A percentile compares a stretch with the other conserved stretches of the same genome.
Conservation (phyloP, 2,113 vertebrate genomes). For the Silurus asotus region DNA sequence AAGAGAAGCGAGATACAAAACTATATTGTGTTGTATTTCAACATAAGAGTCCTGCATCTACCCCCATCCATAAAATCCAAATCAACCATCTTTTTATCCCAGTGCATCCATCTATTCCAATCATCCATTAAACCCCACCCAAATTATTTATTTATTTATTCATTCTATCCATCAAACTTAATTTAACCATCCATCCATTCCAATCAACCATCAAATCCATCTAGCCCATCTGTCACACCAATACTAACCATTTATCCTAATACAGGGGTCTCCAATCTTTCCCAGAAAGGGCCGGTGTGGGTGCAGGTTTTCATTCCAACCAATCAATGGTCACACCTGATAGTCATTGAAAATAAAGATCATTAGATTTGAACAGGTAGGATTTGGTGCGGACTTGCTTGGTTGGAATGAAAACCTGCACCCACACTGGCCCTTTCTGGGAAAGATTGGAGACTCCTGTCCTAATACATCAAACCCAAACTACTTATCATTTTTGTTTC, state of each 20-base stretch:
- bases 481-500: neutral
- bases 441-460: too few relatives aligned
- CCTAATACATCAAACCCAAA: neutral
- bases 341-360: too few relatives aligned
- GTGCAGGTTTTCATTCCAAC: too few relatives aligned
- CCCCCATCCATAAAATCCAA: neutral
- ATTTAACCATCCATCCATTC: neutral
- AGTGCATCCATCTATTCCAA: neutral
- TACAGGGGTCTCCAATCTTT: too few relatives aligned
- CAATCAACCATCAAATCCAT: too few relatives aligned
- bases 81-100: too few relatives aligned
- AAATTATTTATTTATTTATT: neutral
- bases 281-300: too few relatives aligned
- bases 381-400: too few relatives aligned
- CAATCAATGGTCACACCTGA: too few relatives aligned
- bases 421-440: too few relatives aligned
- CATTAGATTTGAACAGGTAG: too few relatives aligned
- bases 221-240: neutral
- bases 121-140: neutral
- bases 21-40: neutral
- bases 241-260: neutral
- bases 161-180: neutral
- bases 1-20: neutral
- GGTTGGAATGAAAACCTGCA: too few relatives aligned
- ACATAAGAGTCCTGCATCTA: conserved; percentile 32